Evolutionary conservation across 2,797 vertebrate genomes (phyloP).

Genomic region (Pyrocephalus nanus): DNA sequence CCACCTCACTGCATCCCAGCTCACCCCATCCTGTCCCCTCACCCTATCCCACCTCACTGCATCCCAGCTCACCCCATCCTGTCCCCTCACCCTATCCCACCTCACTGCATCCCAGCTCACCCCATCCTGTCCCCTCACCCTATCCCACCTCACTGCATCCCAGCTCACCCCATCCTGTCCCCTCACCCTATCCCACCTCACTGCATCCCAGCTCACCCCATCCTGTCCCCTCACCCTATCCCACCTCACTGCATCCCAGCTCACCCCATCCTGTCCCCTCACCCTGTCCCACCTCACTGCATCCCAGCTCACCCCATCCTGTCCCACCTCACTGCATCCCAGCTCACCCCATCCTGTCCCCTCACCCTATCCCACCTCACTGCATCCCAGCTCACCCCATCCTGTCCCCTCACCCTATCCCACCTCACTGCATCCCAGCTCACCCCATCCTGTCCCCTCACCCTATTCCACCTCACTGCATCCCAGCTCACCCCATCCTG

Average conservation of each 20-base stretch:
- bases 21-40: neutral
- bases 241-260: neutral
- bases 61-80: neutral
- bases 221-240: no score
- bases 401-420: no score
- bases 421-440: neutral
- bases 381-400: no score
- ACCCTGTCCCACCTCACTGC: neutral
- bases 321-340: neutral
- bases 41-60: neutral
- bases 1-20: neutral
- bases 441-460: neutral
- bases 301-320: neutral
- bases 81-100: neutral
- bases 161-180: neutral
- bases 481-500: neutral
- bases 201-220: no score
- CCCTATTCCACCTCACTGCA: neutral
- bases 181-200: neutral
- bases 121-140: no score
- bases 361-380: neutral
- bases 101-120: no score
- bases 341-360: neutral
- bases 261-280: neutral
- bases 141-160: neutral